Evolutionary conservation across 2,888 invertebrate species (phyloP).

Genomic region (Leistus spinibarbis): DNA sequence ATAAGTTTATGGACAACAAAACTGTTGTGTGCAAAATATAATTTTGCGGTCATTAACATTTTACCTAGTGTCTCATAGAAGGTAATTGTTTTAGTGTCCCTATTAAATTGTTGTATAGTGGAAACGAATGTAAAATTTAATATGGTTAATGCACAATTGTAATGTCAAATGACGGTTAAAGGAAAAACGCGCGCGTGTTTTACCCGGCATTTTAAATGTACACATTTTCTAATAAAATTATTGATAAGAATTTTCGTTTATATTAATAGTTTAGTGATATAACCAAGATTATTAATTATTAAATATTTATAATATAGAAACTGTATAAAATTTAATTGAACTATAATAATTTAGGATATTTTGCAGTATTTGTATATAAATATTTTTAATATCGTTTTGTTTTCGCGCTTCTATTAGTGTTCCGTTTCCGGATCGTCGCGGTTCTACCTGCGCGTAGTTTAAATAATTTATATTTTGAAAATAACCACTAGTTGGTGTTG

Average conservation of each 20-base stretch:
- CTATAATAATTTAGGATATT: no score
- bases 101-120: neutral
- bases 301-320: no score
- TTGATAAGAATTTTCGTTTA: no score
- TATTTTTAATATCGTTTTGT: neutral
- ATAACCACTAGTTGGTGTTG: neutral
- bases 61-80: neutral
- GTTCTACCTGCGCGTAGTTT: neutral
- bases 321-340: no score
- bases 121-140: neutral
- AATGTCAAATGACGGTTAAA: neutral
- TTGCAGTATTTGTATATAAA: neutral
- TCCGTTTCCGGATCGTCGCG: neutral
- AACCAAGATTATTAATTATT: no score
- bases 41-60: neutral
- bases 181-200: slow-evolving; percentile 4
- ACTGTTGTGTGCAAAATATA: neutral
- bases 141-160: neutral
- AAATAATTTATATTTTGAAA: neutral
- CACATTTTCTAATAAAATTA: neutral
- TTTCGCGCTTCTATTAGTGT: neutral
- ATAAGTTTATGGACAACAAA: neutral
- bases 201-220: neutral
- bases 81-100: neutral
- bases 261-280: no score